Conservation (phyloP, 2,797 vertebrate species). For the Enteromius anoplus region DNA sequence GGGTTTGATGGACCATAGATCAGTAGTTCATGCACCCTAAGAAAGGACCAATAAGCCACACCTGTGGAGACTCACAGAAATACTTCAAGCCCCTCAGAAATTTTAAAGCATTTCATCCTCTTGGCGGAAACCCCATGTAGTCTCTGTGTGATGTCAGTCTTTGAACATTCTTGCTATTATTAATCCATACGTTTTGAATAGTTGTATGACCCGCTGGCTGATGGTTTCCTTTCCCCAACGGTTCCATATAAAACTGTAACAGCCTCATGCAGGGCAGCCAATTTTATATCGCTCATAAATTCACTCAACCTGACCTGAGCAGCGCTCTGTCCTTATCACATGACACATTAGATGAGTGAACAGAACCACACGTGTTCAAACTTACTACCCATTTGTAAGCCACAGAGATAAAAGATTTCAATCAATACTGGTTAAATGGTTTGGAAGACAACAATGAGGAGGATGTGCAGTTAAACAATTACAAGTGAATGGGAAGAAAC, state of each 20-base stretch:
- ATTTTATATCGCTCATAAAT: constrained; percentile 46
- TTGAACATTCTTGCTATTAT: constrained; percentile 38
- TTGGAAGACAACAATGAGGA: constrained; percentile 30
- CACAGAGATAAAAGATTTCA: constrained; percentile 31
- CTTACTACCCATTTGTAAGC: constrained; percentile 30
- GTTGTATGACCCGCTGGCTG: constrained; percentile 27
- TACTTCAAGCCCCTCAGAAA: not conserved
- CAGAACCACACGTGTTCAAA: constrained; percentile 25
- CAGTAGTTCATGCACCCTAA: constrained; percentile 19
- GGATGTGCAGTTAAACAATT: constrained; percentile 22
- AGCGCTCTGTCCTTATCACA: constrained; percentile 14
- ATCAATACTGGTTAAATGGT: constrained; percentile 41
- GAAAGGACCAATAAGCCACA: constrained; percentile 14
- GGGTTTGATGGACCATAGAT: constrained; percentile 5
- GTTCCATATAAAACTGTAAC: constrained; percentile 42
- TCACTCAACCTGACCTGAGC: constrained; percentile 13
- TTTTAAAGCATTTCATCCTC: not conserved
- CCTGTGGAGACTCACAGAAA: constrained; percentile 28
- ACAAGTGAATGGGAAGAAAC: constrained; percentile 13
- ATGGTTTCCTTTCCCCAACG: constrained; percentile 37
- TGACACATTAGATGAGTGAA: constrained; percentile 24
- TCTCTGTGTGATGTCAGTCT: not conserved
- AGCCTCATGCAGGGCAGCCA: constrained; percentile 21
- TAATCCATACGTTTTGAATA: constrained; percentile 46
- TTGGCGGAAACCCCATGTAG: not conserved